Conservation (phyloP, 1,140 invertebrate genomes). For the Cydia amplana region DNA sequence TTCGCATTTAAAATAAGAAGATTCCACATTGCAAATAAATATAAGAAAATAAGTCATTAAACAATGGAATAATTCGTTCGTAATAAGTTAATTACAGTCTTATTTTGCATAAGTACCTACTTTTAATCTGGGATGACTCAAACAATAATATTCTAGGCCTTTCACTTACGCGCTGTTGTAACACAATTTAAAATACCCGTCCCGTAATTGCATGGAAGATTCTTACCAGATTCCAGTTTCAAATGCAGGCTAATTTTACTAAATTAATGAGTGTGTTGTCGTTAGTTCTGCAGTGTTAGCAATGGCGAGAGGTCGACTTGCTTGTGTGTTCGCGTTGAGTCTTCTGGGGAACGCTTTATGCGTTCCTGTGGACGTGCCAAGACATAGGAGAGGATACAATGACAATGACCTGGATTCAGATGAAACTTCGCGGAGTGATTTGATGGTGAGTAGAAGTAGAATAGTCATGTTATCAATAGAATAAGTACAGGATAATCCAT, state of each 20-base stretch:
- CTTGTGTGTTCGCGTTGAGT: constrained; percentile 8
- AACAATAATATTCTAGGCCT: neutral
- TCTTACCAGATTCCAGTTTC: constrained; percentile 13
- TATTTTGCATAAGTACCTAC: neutral
- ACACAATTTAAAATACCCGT: constrained; percentile 17
- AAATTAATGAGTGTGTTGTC: constrained; percentile 21
- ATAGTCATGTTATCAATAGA: neutral
- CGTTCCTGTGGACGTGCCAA: constrained; percentile 10
- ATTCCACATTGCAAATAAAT: too few species aligned
- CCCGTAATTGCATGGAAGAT: constrained; percentile 11
- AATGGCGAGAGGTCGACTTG: constrained; percentile 29
- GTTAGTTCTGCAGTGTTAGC: neutral
- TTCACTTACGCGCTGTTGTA: neutral
- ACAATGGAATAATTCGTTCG: too few species aligned
- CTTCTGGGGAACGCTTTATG: constrained; percentile 26
- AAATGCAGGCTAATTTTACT: constrained; percentile 14
- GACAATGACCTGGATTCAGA: constrained; percentile 12
- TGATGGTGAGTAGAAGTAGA: constrained; percentile 15
- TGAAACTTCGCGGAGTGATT: neutral
- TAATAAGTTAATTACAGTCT: neutral
- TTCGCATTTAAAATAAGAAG: too few species aligned
- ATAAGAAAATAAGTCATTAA: too few species aligned
- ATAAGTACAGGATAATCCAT: neutral
- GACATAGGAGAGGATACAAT: neutral
- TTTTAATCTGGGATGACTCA: neutral